These are phyloP conservation scores for Aphidius ervi DNA, from an alignment of 1,140 invertebrate genomes.

Conservation along the genomic window DNA sequence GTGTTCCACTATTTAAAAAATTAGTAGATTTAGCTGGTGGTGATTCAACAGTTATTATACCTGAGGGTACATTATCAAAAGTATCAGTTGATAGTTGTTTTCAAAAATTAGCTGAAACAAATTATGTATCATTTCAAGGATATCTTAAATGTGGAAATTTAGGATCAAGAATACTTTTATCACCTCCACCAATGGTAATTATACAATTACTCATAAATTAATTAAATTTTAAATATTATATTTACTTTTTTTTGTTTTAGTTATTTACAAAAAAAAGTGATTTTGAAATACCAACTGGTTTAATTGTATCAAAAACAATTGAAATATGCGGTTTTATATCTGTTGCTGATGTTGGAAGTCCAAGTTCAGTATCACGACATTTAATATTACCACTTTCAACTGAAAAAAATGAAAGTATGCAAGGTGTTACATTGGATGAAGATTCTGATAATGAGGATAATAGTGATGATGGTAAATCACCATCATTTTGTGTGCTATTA, in stretches of 20 bases:
- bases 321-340: constrained; percentile 80
- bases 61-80: constrained; percentile 57
- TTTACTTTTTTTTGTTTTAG: constrained; percentile 41
- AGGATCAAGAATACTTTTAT: constrained; percentile 69
- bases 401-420: constrained; percentile 57
- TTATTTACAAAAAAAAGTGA: constrained; percentile 62
- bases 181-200: constrained; percentile 63
- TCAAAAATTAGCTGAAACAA: constrained; percentile 69
- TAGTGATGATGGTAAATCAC: constrained; percentile 73
- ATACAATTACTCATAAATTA: no score
- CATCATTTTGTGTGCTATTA: constrained; percentile 89
- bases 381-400: constrained; percentile 70
- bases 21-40: constrained; percentile 61
- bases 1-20: constrained; percentile 44
- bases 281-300: constrained; percentile 59
- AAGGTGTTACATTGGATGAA: constrained; percentile 56
- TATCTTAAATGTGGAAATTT: constrained; percentile 74
- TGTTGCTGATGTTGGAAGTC: constrained; percentile 84
- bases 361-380: constrained; percentile 87
- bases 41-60: constrained; percentile 62
- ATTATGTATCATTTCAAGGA: constrained; percentile 74
- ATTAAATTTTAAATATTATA: constrained; percentile 40
- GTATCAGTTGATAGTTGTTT: constrained; percentile 66
- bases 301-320: constrained; percentile 63
- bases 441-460: constrained; percentile 61